Percentiles rank a stretch among this genome's conserved stretches.
Conservation (phyloP, 2,888 invertebrate species). For the Drosophila prolongata region DNA sequence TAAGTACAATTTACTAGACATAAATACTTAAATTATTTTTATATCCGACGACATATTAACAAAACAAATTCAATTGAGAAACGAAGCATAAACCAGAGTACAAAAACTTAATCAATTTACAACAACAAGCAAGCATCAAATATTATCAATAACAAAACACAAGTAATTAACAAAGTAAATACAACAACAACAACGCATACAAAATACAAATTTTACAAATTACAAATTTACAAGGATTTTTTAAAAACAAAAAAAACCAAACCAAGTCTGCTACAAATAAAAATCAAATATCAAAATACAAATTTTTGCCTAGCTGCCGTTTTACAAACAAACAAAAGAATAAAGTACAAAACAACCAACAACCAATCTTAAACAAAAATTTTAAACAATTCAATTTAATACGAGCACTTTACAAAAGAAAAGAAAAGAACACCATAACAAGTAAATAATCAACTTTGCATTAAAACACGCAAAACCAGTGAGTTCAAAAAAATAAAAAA, state of each 20-base stretch:
- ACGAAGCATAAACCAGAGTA: constrained; percentile 71
- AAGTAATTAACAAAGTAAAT: constrained; percentile 57
- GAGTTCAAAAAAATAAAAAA: constrained; percentile 43
- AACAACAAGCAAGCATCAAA: constrained; percentile 41
- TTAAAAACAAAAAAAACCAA: constrained; percentile 29
- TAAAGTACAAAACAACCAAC: constrained; percentile 49
- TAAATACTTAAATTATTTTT: constrained; percentile 57
- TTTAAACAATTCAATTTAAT: constrained; percentile 39
- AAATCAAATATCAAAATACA: constrained; percentile 35
- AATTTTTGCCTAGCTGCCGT: constrained; percentile 68
- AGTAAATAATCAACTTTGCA: constrained; percentile 33
- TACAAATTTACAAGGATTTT: constrained; percentile 77
- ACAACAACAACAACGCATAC: constrained; percentile 69
- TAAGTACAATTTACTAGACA: constrained; percentile 61
- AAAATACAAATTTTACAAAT: constrained; percentile 78
- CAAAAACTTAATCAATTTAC: constrained; percentile 65
- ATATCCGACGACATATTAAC: constrained; percentile 62
- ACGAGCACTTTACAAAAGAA: constrained; percentile 28
- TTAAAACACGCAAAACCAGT: constrained; percentile 46
- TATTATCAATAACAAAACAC: constrained; percentile 43
- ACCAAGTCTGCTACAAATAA: constrained; percentile 47
- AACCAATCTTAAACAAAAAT: constrained; percentile 36
- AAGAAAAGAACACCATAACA: constrained; percentile 4
- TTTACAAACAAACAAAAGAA: constrained; percentile 57
- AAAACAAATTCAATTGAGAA: constrained; percentile 50